Evolutionary conservation across 2,113 vertebrate genomes (phyloP).

Genomic region (Halcyon malimbica): DNA sequence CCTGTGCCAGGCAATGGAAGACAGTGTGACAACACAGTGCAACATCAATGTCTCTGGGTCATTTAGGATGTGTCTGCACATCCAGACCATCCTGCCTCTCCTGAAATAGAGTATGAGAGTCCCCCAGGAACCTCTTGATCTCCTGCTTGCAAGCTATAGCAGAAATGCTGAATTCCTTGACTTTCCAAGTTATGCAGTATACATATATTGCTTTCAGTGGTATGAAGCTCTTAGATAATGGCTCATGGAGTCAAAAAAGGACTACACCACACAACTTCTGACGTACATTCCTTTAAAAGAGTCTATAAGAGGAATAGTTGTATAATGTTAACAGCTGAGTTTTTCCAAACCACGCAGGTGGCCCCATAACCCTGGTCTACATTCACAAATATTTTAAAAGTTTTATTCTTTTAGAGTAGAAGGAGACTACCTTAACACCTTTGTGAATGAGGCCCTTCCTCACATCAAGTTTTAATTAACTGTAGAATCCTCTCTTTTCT

Average conservation of each 20-base stretch:
- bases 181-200: not conserved
- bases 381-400: not conserved
- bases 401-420: not conserved
- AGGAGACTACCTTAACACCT: not conserved
- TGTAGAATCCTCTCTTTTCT: not conserved
- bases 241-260: not conserved
- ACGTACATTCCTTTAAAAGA: not conserved
- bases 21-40: fast-evolving
- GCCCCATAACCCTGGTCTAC: fast-evolving
- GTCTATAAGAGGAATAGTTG: not conserved
- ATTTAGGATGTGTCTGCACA: not conserved
- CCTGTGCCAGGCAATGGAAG: not conserved
- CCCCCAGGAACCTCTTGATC: not conserved
- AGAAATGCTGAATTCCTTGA: not conserved
- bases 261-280: not conserved
- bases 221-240: not conserved
- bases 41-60: not conserved
- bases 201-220: not conserved
- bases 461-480: not conserved
- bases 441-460: not conserved
- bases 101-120: not conserved
- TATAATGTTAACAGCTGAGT: not conserved
- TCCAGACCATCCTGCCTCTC: not conserved
- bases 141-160: not conserved
- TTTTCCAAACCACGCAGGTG: not conserved